phyloP scores from a whole-genome alignment of 92 coral and sea anemone genomes.

The Paramuricea clavata region DNA sequence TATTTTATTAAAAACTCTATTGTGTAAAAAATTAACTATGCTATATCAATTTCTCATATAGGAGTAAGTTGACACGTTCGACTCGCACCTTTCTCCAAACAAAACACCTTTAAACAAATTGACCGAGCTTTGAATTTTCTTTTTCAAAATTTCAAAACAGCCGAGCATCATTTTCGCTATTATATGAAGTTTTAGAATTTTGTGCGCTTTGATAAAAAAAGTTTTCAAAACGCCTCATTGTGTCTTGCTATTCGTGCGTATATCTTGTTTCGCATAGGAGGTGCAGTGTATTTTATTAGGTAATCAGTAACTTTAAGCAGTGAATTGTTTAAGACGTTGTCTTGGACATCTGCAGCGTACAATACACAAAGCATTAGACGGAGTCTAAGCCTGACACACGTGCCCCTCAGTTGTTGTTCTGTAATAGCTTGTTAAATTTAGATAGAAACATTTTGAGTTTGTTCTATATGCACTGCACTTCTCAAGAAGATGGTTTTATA shows the following conservation, averaged over 20 bases:
- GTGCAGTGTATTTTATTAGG: background rate
- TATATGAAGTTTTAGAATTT: background rate
- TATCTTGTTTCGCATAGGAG: background rate
- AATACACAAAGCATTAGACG: slow-evolving; percentile 2
- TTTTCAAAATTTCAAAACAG: too few relatives aligned
- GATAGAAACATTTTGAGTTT: too few relatives aligned
- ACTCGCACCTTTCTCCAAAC: background rate
- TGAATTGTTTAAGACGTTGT: background rate
- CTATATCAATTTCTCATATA: background rate
- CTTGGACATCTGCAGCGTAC: background rate
- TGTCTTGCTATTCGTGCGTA: too few relatives aligned
- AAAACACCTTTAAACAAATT: background rate
- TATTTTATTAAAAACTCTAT: background rate
- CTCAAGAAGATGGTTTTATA: background rate
- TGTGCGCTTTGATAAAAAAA: background rate
- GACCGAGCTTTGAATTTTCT: background rate
- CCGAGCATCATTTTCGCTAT: too few relatives aligned
- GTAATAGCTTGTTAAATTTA: background rate
- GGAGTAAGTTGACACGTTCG: background rate
- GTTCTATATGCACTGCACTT: background rate
- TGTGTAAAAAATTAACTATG: background rate
- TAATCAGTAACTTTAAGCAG: background rate
- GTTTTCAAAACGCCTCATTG: background rate
- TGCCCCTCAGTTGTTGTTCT: background rate
- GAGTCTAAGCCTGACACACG: background rate